phyloP scores from a whole-genome alignment of 2,113 vertebrate genomes.

The Pygathrix nemaeus region DNA sequence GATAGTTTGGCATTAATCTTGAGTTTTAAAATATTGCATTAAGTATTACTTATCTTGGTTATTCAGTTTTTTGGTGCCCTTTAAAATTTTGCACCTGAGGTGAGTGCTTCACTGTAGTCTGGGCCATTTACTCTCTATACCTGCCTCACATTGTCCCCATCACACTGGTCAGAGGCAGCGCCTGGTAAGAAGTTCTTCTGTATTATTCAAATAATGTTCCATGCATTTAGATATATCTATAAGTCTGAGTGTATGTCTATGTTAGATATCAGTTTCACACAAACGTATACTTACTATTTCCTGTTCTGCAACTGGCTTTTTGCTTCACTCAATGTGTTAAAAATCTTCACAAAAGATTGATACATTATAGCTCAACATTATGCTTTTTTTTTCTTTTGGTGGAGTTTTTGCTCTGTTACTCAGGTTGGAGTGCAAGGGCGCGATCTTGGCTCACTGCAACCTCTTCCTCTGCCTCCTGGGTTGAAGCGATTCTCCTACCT shows the following conservation, averaged over 20 bases:
- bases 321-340: neutral
- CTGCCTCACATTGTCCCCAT: neutral
- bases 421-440: too few species aligned
- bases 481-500: too few species aligned
- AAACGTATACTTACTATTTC: neutral
- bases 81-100: neutral
- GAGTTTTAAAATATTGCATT: neutral
- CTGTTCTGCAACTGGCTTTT: neutral
- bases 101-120: neutral
- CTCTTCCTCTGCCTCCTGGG: too few species aligned
- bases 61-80: neutral
- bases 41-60: neutral
- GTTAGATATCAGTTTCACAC: neutral
- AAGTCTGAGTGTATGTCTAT: neutral
- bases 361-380: neutral
- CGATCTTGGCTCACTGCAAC: too few species aligned
- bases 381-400: too few species aligned
- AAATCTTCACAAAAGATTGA: conserved; percentile 18
- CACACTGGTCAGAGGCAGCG: neutral
- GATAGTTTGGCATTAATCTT: neutral
- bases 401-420: too few species aligned
- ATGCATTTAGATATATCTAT: neutral
- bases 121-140: too few species aligned
- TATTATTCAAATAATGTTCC: neutral
- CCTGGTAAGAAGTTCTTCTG: neutral